Evolutionary conservation across 2,888 invertebrate genomes (phyloP).

Genomic region (Phyllotreta striolata): DNA sequence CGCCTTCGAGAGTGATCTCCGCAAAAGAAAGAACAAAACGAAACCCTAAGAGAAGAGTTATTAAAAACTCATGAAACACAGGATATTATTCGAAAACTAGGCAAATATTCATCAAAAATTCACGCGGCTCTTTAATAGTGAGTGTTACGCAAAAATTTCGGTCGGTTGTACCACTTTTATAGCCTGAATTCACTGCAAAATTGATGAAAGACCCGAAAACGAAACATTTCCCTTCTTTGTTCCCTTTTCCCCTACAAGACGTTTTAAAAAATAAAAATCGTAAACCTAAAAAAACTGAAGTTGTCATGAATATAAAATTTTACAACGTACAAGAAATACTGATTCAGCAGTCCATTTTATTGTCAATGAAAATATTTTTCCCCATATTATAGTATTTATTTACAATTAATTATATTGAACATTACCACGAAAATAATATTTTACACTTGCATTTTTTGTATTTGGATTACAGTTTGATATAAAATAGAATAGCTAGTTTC

Average conservation of each 20-base stretch:
- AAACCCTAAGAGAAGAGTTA: slow-evolving; percentile 22
- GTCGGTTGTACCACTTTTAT: slow-evolving; percentile 9
- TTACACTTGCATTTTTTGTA: too few species aligned
- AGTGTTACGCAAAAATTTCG: slow-evolving; percentile 6
- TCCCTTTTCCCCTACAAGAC: slow-evolving; percentile 12
- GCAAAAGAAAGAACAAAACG: slow-evolving; percentile 21
- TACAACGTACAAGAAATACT: slow-evolving; percentile 6
- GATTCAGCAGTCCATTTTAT: slow-evolving; percentile 6
- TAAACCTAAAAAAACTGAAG: slow-evolving; percentile 8
- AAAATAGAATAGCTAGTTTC: too few species aligned
- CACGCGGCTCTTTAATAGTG: slow-evolving; percentile 5
- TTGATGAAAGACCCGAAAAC: slow-evolving; percentile 13
- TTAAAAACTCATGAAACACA: slow-evolving; percentile 20
- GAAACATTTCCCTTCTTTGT: neutral
- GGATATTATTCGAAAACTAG: slow-evolving; percentile 12
- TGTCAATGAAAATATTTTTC: neutral
- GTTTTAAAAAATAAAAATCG: slow-evolving; percentile 7
- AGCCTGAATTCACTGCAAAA: slow-evolving; percentile 13
- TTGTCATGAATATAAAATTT: slow-evolving; percentile 16
- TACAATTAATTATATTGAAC: too few species aligned
- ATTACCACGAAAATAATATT: too few species aligned
- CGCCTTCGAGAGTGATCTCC: slow-evolving; percentile 20
- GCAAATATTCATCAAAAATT: slow-evolving; percentile 11
- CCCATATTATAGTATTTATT: too few species aligned
- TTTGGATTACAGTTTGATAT: too few species aligned